Evolutionary conservation across 2,113 vertebrate species (phyloP), one percentile per base, ranked within the genome.

Genomic region (Poeciliopsis prolifica): DNA sequence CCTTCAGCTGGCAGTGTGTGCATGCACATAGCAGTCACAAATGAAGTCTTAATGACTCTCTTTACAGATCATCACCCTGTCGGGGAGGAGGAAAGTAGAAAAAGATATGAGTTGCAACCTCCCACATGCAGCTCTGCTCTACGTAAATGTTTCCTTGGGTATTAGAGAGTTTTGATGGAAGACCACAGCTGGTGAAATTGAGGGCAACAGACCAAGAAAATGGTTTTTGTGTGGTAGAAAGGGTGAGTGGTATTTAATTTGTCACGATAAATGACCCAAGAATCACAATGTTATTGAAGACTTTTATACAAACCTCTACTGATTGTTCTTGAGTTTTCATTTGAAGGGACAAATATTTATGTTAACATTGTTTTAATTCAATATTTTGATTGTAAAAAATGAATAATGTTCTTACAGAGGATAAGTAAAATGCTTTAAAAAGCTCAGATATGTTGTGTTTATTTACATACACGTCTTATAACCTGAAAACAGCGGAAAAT

Each of bases 31-130:
- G 15, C 72, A 30, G 65, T 78, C 82, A 78, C 89, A 92, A 88
- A 89, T 90, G 80, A 86, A 51, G 15, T 81, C 89, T 83, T 92
- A 91, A 91, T 86, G 87, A 85, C 66, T 87, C 81, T 86, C 81
- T 89, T 86, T 88, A 85, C 87, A 87, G 84, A 86, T 78, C 88
- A 88, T 88, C 89, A 86, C 76, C 80, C 86, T 61, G 79, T 83
- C 2, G 2, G 67, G 51, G 69, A 81, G 81, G 61, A 72, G 76
- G 74, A 66, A 40, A 19, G 44, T 5, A 29, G 60, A 65, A 14
- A n/a, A 22, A 63, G 40, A 67, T 77, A 28, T 58, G 79, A 83
- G 58, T 28, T 22, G 3, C n/a, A 2, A 61, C 33, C 63, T 17
- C 6, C 40, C 60, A 13, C 42, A 37, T 26, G 35, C 29, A 0